Conservation (phyloP, 2,888 invertebrate species). For the Polydrusus tereticollis region DNA sequence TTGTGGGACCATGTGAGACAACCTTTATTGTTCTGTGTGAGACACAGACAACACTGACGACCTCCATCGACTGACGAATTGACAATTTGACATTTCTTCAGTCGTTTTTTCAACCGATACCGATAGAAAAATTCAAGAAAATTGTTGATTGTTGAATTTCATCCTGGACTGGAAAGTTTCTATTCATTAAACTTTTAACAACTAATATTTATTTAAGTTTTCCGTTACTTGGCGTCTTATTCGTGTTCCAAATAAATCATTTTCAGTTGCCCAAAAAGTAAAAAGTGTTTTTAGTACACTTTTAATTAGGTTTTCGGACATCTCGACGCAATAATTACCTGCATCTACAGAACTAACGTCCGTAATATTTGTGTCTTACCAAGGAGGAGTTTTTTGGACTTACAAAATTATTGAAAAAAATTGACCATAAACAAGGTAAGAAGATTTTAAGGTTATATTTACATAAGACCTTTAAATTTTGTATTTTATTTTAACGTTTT, state of each 20-base stretch:
- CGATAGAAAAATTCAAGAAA: neutral
- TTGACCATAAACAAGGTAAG: neutral
- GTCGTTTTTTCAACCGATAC: neutral
- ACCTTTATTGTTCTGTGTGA: too few species aligned
- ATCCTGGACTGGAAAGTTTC: neutral
- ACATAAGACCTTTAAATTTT: conserved; percentile 24
- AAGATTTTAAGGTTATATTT: conserved; percentile 17
- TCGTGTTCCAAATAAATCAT: too few species aligned
- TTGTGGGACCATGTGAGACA: too few species aligned
- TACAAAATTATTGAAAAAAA: neutral
- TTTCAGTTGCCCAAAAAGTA: neutral
- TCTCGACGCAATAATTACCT: neutral
- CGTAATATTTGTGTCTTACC: too few species aligned
- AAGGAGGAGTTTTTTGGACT: neutral
- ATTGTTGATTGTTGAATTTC: neutral
- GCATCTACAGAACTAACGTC: too few species aligned
- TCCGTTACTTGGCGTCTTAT: too few species aligned
- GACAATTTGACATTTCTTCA: neutral
- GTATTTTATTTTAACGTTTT: neutral
- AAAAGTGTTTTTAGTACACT: neutral
- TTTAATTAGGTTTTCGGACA: neutral
- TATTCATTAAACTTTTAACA: too few species aligned
- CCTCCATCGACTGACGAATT: neutral
- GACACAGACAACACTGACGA: too few species aligned
- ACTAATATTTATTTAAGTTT: too few species aligned